These are phyloP conservation scores for Crotalus horridus DNA, from an alignment of 2,113 vertebrate species.

Conservation along the genomic window DNA sequence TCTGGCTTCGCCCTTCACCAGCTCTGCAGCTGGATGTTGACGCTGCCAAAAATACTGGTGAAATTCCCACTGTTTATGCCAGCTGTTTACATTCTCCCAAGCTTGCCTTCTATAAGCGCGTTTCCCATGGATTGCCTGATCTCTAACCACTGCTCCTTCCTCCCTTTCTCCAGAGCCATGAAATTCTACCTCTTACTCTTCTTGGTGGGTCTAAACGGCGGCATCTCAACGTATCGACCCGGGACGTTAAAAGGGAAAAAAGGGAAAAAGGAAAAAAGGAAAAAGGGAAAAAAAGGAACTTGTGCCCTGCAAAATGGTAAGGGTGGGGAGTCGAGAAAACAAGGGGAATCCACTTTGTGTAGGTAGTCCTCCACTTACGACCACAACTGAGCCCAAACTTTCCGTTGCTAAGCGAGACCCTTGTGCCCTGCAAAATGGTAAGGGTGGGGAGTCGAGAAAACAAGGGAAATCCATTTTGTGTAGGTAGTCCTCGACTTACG, in stretches of 20 bases:
- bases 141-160: background rate
- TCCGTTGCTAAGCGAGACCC: background rate
- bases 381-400: too few species aligned
- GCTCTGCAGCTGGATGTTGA: background rate
- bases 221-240: constrained; percentile 59
- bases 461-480: background rate
- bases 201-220: constrained; percentile 68
- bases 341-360: too few species aligned
- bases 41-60: background rate
- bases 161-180: constrained; percentile 79
- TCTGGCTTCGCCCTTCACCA: background rate
- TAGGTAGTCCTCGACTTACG: too few species aligned
- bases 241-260: too few species aligned
- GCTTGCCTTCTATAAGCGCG: background rate
- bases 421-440: constrained; percentile 77
- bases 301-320: too few species aligned
- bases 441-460: constrained; percentile 51
- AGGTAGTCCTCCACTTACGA: too few species aligned
- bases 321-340: too few species aligned
- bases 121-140: background rate
- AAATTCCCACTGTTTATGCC: background rate
- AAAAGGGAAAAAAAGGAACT: too few species aligned
- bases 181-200: constrained; percentile 72
- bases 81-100: background rate
- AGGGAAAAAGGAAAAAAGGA: too few species aligned